Percentiles rank a stretch among this genome's conserved stretches.
These are phyloP conservation scores for Syngnathus scovelli DNA, from an alignment of 2,113 vertebrate species.

Conservation along the genomic window DNA sequence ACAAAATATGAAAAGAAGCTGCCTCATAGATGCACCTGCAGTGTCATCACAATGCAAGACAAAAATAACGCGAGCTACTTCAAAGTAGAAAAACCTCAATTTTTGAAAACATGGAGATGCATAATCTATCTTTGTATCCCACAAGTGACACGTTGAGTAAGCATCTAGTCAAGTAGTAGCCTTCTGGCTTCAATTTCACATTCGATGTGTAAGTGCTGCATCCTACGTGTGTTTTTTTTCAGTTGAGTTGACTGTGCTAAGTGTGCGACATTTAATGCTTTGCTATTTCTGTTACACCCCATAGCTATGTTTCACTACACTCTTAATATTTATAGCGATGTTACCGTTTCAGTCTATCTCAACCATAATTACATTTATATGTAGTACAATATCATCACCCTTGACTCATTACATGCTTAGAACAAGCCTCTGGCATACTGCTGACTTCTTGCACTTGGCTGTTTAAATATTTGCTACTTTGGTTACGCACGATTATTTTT, in stretches of 20 bases:
- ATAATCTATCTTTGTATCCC: neutral
- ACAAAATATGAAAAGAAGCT: no score
- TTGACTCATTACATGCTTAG: neutral
- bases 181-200: neutral
- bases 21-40: no score
- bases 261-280: neutral
- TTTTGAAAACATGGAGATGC: neutral
- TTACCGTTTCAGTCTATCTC: neutral
- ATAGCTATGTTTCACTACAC: neutral
- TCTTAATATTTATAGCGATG: neutral
- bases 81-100: neutral
- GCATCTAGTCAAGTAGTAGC: neutral
- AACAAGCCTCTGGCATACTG: neutral
- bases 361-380: neutral
- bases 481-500: neutral
- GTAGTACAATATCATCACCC: neutral
- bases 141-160: constrained; percentile 1
- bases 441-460: neutral
- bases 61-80: no score
- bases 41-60: no score
- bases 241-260: neutral
- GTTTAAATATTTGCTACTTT: neutral
- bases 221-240: neutral
- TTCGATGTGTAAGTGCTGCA: neutral
- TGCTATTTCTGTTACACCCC: neutral